These are phyloP conservation scores for Pandemis corylana DNA, from an alignment of 2,888 invertebrate species.

Conservation along the genomic window DNA sequence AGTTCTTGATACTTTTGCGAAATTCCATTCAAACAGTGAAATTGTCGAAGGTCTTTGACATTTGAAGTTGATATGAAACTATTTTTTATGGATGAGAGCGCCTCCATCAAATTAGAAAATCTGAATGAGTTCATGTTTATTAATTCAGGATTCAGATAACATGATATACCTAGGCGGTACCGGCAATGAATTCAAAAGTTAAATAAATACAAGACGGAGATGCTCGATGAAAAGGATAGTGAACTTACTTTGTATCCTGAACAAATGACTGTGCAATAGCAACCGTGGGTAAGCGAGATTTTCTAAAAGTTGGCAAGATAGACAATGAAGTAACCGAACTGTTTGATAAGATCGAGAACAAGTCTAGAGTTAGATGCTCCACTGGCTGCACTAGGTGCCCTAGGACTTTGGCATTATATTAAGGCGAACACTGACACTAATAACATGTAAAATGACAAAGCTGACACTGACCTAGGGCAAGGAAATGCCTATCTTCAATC, in stretches of 20 bases:
- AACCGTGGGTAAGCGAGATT: no score
- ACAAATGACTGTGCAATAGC: background rate
- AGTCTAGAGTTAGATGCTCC: no score
- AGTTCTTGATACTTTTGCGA: conserved; percentile 6
- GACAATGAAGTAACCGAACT: no score
- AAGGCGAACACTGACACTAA: conserved; percentile 11
- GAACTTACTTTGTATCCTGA: no score
- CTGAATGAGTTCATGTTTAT: background rate
- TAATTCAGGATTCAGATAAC: no score
- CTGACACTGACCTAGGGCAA: conserved; percentile 7
- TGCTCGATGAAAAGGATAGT: no score
- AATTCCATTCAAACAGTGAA: background rate
- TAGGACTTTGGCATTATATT: background rate
- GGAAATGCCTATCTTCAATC: conserved; percentile 6
- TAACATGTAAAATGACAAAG: conserved; percentile 8
- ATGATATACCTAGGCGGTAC: no score
- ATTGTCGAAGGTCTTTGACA: background rate
- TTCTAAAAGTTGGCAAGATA: no score
- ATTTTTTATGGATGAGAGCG: background rate
- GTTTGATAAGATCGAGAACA: no score
- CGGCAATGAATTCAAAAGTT: no score
- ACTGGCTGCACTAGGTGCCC: no score
- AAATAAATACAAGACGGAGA: no score
- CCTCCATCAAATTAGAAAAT: background rate
- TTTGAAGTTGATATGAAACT: background rate